These are phyloP conservation scores for Caerostris darwini DNA, from an alignment of 1,140 invertebrate species.

Conservation along the genomic window DNA sequence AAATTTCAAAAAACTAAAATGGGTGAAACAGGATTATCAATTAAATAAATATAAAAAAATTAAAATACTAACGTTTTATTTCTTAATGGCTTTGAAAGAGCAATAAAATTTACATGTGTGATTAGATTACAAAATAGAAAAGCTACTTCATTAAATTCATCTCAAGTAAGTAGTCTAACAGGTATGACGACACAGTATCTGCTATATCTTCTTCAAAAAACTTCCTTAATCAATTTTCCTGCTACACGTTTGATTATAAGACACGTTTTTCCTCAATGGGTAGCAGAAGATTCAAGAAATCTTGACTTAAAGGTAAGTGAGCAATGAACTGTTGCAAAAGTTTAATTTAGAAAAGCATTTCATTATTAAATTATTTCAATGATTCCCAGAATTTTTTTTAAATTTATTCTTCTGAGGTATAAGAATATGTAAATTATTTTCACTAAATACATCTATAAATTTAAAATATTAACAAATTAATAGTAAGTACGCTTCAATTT, in stretches of 20 bases:
- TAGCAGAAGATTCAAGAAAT: background rate
- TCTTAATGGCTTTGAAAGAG: background rate
- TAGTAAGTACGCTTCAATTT: too few species aligned
- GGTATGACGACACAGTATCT: background rate
- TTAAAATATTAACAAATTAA: too few species aligned
- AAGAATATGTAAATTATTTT: too few species aligned
- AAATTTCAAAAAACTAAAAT: background rate
- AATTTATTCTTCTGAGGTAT: too few species aligned
- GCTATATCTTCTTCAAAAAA: background rate
- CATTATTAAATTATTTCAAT: too few species aligned
- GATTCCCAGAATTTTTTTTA: too few species aligned
- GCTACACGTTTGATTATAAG: background rate
- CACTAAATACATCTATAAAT: too few species aligned
- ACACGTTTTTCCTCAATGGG: background rate
- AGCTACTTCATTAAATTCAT: background rate
- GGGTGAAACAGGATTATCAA: background rate
- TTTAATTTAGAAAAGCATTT: too few species aligned
- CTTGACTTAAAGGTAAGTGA: background rate
- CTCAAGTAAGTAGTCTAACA: background rate
- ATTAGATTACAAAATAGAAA: background rate
- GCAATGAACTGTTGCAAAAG: background rate
- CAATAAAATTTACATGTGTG: background rate
- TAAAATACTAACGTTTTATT: background rate
- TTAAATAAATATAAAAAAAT: background rate
- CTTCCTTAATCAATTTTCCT: constrained; percentile 19